phyloP scores from a whole-genome alignment of 2,888 invertebrate species.

The Caenorhabditis wallacei region DNA sequence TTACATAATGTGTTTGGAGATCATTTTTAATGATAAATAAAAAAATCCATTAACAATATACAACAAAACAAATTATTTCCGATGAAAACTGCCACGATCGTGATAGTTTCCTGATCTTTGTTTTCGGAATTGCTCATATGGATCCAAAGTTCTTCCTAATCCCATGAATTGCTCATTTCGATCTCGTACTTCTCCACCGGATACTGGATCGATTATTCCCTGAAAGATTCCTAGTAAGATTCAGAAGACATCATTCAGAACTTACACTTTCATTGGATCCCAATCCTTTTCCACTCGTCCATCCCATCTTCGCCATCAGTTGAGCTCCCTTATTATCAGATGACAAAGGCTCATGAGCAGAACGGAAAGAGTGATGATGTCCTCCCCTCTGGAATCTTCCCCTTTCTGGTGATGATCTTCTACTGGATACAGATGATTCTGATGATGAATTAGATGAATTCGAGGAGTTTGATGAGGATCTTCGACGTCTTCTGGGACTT shows the following conservation, averaged over 20 bases:
- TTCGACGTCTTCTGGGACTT: slow-evolving; percentile 12
- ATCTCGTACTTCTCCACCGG: slow-evolving; percentile 93
- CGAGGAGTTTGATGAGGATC: slow-evolving; percentile 18
- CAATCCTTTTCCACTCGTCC: slow-evolving; percentile 92
- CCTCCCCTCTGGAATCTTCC: slow-evolving; percentile 23
- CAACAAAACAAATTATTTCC: slow-evolving; percentile 39
- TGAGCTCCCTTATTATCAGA: slow-evolving; percentile 97
- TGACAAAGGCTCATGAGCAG: slow-evolving; percentile 85
- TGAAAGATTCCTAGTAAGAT: slow-evolving; percentile 40
- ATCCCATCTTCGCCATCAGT: slow-evolving; percentile 96
- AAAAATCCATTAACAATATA: background rate
- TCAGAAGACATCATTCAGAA: background rate
- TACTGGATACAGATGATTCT: slow-evolving; percentile 16
- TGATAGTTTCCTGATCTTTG: slow-evolving; percentile 51
- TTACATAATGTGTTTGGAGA: slow-evolving; percentile 53
- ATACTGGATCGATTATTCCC: slow-evolving; percentile 94
- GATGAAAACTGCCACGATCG: slow-evolving; percentile 31
- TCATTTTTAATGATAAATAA: slow-evolving; percentile 27
- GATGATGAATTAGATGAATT: slow-evolving; percentile 30
- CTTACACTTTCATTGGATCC: slow-evolving; percentile 93
- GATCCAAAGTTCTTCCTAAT: slow-evolving; percentile 87
- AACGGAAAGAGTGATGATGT: background rate
- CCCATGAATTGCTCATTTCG: slow-evolving; percentile 95
- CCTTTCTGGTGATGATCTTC: slow-evolving; percentile 32
- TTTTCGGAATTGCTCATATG: slow-evolving; percentile 71